Base-by-base conservation (phyloP, 2,797 vertebrate genomes). In the Melanotaenia nigrans region DNA sequence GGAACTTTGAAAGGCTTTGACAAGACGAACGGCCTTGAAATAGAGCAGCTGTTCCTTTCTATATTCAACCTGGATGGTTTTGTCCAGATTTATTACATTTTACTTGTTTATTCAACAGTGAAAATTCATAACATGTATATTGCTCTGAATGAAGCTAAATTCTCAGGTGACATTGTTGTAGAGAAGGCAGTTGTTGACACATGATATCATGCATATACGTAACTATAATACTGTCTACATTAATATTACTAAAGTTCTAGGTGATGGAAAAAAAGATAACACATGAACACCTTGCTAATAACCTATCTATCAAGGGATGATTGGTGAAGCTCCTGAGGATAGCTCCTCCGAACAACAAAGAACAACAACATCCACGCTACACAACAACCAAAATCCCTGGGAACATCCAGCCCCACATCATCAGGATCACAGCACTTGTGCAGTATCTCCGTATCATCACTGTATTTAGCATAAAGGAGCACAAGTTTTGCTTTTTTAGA, bases 331-430 rank as follows among this genome's bases (percentile, higher is more conserved):
- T 81, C 85, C 35, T 40, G 53, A 86, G 89, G 85, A 82, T 61
- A 24, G 12, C 32, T 76, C 72, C 77, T 65, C 78, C 59, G 24
- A 54, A 65, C 66, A 76, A 80, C 56, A 63, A 75, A 76, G 81
- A 85, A 87, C 66, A 90, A 90, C 87, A 90, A 90, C 83, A 84
- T 75, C 83, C 65, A 79, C 33, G 45, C 57, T 63, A 24, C 70
- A 74, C 75, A 88, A 85, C 88, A 89, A 86, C 73, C 42, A 45
- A 65, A 79, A 63, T 74, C 84, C 86, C 85, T 33, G 61, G 87
- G 61, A 83, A 56, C 73, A 67, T 42, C n/a, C 51, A 74, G 74
- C 63, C 60, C 45, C 14, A 65, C 47, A 63, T 57, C 47, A 58
- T 45, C 62, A 40, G 35, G 59, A 66, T 51, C 71, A 63, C 40